Conservation (phyloP, 2,113 vertebrate genomes). For the Megaptera novaeangliae region DNA sequence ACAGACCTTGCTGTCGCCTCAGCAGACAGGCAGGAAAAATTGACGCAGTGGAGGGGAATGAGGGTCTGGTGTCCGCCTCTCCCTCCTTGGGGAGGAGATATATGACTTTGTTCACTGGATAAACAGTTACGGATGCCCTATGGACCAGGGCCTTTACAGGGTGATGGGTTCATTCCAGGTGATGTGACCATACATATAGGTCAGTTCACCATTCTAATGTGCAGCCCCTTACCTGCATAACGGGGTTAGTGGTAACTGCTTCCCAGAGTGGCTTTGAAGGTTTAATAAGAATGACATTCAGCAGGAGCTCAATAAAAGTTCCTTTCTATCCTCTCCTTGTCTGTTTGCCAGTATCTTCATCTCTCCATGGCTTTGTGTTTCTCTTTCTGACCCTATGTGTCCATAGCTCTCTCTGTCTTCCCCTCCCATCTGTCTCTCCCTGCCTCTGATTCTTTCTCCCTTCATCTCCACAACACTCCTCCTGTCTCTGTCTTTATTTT, state of each 20-base stretch:
- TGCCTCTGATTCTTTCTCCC: not conserved
- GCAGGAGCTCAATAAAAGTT: not conserved
- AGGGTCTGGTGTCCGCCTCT: not conserved
- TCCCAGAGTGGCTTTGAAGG: not conserved
- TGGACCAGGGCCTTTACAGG: not conserved
- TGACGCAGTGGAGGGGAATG: not conserved
- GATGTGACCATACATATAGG: not conserved
- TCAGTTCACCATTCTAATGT: not conserved
- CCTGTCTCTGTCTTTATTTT: not conserved
- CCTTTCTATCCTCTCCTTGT: not conserved
- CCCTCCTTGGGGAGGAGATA: not conserved
- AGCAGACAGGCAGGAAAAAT: slow-evolving; percentile 36
- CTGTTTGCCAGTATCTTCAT: not conserved
- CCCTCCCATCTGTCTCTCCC: not conserved
- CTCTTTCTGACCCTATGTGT: not conserved
- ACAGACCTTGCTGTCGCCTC: slow-evolving; percentile 44
- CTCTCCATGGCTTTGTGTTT: not conserved
- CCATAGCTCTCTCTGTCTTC: not conserved
- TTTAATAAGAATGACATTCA: not conserved
- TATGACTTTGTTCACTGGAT: not conserved
- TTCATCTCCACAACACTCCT: not conserved
- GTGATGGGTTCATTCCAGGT: not conserved
- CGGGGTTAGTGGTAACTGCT: not conserved
- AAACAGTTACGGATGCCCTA: not conserved
- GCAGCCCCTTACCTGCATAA: not conserved